Evolutionary conservation across 2,113 vertebrate genomes (phyloP), one percentile per base, ranked within the genome.

Genomic region (Platichthys stellatus): DNA sequence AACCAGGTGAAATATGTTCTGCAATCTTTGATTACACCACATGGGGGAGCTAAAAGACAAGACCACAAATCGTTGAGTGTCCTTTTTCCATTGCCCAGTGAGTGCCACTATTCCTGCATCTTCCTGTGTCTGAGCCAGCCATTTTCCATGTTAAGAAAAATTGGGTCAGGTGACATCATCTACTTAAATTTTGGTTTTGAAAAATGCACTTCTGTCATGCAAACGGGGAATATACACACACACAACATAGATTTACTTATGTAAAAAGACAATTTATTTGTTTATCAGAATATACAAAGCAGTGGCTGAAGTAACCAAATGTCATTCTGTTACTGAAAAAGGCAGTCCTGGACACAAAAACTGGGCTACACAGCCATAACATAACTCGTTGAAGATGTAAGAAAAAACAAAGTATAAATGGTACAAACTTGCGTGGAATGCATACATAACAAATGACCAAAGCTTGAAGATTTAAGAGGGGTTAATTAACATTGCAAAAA

Each of bases 281-380:
- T 93, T 95, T 92, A 93, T 95, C 94, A 95, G 95, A 96, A 95
- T 95, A 95, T 96, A 96, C 95, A 96, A 95, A 95, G 94, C 94
- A 95, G 93, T 95, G 94, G 94, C 94, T 92, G 93, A 92, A 90
- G 92, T 93, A 95, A 94, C 92, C 90, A 80, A 90, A 93, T 92
- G 89, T 90, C 89, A 90, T 90, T 91, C 86, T 90, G 90, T 81
- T 90, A 93, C 81, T 91, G 88, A 86, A 86, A 88, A 92, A 90
- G 91, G 91, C 90, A 86, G 83, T 92, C 86, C 89, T 81, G 82
- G 82, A 92, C 89, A 88, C 84, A 88, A 92, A 40, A 92, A 90
- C 86, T 83, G 86, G 74, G 86, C 74, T 89, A 87, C 90, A 72
- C 91, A 88, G 86, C 89, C 91, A 86, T 86, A 92, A 92, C 80